A percentile compares a stretch with the other conserved stretches of the same genome.
These are phyloP conservation scores for Gymnodraco acuticeps DNA, from an alignment of 2,797 vertebrate genomes.

Conservation along the genomic window DNA sequence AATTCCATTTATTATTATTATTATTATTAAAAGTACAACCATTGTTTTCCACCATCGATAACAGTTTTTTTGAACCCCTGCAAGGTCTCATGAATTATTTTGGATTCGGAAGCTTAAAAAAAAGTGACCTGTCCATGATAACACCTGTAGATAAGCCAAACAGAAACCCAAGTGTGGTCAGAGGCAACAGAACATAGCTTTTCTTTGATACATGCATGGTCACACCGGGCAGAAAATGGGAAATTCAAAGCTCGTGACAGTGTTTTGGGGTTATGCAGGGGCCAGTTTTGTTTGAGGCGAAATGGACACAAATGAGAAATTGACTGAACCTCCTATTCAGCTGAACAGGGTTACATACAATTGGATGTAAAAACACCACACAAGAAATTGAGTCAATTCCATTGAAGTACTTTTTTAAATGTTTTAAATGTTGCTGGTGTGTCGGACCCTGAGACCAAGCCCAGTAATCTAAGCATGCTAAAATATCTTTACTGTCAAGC, in stretches of 20 bases:
- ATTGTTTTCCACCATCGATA: not conserved
- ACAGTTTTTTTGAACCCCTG: not conserved
- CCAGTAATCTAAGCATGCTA: not conserved
- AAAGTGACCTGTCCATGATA: slow-evolving; percentile 11
- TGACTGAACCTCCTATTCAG: slow-evolving; percentile 19
- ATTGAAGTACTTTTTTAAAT: not conserved
- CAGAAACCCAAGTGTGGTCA: slow-evolving; percentile 8
- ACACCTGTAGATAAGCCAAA: not conserved
- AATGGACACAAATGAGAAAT: slow-evolving; percentile 21
- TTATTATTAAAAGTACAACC: too few relatives aligned
- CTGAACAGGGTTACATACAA: slow-evolving; percentile 23
- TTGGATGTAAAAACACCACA: not conserved
- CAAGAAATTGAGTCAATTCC: not conserved
- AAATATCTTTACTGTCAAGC: not conserved
- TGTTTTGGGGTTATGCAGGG: slow-evolving; percentile 10
- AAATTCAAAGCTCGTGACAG: slow-evolving; percentile 10
- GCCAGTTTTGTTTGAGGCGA: slow-evolving; percentile 17
- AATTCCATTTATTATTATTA: too few relatives aligned
- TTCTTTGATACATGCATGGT: not conserved
- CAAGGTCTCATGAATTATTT: not conserved
- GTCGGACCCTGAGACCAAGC: not conserved
- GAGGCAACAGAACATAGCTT: not conserved
- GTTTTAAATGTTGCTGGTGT: not conserved
- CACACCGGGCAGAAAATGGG: slow-evolving; percentile 3
- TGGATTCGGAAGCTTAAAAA: not conserved